phyloP scores from a whole-genome alignment of 2,888 invertebrate genomes.

The Cephus sareptanus region DNA sequence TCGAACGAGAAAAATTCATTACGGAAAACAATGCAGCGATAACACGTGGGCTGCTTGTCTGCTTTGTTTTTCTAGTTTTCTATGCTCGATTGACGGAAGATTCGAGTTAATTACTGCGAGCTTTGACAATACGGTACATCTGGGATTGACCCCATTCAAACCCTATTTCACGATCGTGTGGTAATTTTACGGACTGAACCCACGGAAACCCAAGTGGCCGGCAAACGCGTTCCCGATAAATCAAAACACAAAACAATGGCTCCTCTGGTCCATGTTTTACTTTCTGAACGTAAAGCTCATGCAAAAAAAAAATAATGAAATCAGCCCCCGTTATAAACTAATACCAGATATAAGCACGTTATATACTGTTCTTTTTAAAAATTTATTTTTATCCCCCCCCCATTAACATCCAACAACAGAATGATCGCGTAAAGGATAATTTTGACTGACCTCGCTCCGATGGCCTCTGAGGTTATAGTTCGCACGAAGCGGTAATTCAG shows the following conservation, averaged over 20 bases:
- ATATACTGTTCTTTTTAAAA: too few relatives aligned
- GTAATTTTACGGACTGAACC: not conserved
- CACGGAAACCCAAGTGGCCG: not conserved
- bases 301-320: too few relatives aligned
- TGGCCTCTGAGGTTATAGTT: conserved; percentile 98
- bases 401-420: too few relatives aligned
- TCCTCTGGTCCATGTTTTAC: not conserved
- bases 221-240: not conserved
- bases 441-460: conserved; percentile 85
- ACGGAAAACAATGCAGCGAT: not conserved
- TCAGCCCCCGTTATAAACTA: not conserved
- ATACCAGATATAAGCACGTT: not conserved
- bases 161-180: not conserved
- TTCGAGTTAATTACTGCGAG: too few relatives aligned
- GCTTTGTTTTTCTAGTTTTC: too few relatives aligned
- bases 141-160: not conserved
- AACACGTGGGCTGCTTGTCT: not conserved
- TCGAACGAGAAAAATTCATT: not conserved
- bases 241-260: not conserved
- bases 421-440: not conserved
- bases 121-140: too few relatives aligned
- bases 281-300: not conserved
- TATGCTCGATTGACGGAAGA: too few relatives aligned
- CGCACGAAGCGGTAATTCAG: conserved; percentile 88
- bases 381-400: too few relatives aligned